A percentile compares a stretch with the other conserved stretches of the same genome.
phyloP scores from a whole-genome alignment of 1,140 invertebrate species.

The Trichomalopsis sarcophagae region DNA sequence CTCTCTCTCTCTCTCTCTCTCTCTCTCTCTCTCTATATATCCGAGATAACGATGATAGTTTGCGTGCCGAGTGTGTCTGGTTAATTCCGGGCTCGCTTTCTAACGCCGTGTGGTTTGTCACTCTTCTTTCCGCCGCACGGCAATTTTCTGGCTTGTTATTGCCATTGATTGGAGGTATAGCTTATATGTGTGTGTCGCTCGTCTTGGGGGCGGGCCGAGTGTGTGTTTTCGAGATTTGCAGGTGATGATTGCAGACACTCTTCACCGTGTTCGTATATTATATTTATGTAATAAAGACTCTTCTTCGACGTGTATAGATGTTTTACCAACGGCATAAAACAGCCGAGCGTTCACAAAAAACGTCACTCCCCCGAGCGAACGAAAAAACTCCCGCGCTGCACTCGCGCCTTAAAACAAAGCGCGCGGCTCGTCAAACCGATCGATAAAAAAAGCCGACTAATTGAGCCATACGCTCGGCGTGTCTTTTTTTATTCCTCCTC shows the following conservation, averaged over 20 bases:
- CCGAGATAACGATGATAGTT: conserved; percentile 2
- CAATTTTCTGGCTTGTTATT: conserved; percentile 30
- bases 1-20: too few relatives aligned
- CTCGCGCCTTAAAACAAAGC: neutral
- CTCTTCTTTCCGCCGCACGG: neutral
- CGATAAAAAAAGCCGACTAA: neutral
- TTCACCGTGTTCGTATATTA: too few relatives aligned
- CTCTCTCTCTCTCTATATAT: too few relatives aligned
- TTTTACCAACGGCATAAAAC: neutral
- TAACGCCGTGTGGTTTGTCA: neutral
- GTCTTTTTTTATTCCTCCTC: conserved; percentile 15
- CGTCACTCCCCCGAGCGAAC: neutral
- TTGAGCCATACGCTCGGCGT: conserved; percentile 17
- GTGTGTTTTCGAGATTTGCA: too few relatives aligned
- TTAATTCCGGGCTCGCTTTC: conserved; percentile 42
- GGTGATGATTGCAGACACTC: too few relatives aligned
- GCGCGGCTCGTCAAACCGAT: neutral
- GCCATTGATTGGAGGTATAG: neutral
- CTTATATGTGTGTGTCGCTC: neutral
- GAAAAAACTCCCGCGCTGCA: neutral
- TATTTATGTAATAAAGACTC: neutral
- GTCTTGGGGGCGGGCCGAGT: too few relatives aligned
- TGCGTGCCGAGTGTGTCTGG: neutral
- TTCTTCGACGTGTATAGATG: neutral
- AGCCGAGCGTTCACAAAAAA: neutral